Conservation (phyloP, 2,113 vertebrate genomes). For the Sturnira hondurensis region DNA sequence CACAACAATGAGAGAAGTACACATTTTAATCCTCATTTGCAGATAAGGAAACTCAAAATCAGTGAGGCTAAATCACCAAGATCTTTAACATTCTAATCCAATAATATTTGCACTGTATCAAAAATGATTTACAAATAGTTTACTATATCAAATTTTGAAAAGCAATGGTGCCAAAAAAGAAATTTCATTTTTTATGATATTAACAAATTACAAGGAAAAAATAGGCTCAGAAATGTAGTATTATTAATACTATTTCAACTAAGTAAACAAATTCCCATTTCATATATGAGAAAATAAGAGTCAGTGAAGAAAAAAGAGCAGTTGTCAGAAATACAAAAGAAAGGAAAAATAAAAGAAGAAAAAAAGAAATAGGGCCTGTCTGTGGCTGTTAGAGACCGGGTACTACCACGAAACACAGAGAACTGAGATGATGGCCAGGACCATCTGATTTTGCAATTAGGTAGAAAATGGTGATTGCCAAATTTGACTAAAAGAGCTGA, state of each 20-base stretch:
- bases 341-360: neutral
- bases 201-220: neutral
- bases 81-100: neutral
- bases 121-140: neutral
- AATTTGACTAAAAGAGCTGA: neutral
- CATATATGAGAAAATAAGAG: neutral
- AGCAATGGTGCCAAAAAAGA: neutral
- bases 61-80: neutral
- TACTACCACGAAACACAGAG: neutral
- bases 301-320: neutral
- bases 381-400: neutral
- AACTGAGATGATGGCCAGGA: neutral
- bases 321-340: neutral
- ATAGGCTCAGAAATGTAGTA: neutral
- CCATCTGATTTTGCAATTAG: neutral
- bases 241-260: neutral
- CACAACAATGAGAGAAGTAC: neutral
- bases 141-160: neutral
- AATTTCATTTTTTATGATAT: neutral
- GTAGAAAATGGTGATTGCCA: neutral
- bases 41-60: constrained; percentile 5
- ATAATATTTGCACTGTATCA: neutral
- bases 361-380: neutral
- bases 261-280: neutral
- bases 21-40: neutral